These are phyloP conservation scores for Epinotia bilunana DNA, from an alignment of 2,888 invertebrate species.

Conservation along the genomic window DNA sequence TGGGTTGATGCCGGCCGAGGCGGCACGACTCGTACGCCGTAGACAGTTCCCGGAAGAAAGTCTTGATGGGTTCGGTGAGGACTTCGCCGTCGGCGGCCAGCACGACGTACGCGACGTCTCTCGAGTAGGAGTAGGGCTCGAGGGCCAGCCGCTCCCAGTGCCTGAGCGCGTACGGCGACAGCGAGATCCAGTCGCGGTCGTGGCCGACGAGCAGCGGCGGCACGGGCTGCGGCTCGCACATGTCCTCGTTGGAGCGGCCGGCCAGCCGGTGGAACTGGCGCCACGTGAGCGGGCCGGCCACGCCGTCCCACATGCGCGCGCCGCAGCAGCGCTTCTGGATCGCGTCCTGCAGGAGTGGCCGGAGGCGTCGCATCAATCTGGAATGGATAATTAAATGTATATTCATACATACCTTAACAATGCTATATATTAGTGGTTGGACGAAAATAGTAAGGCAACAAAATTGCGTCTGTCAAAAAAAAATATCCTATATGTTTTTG, in stretches of 20 bases:
- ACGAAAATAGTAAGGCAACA: too few species aligned
- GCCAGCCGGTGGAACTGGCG: constrained; percentile 98
- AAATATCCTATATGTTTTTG: too few species aligned
- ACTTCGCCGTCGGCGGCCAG: constrained; percentile 96
- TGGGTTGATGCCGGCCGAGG: constrained; percentile 96
- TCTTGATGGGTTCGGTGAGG: constrained; percentile 89
- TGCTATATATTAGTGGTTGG: too few species aligned
- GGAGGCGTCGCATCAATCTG: constrained; percentile 94
- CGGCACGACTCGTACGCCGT: constrained; percentile 97
- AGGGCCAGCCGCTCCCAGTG: constrained; percentile 99
- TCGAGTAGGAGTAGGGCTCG: constrained; percentile 97
- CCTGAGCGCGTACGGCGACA: constrained; percentile 94
- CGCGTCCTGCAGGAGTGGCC: constrained; percentile 97
- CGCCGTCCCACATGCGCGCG: constrained; percentile 96
- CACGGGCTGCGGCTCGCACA: constrained; percentile 98
- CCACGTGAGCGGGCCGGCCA: constrained; percentile 99
- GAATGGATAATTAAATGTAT: constrained; percentile 47
- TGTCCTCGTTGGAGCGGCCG: constrained; percentile 96
- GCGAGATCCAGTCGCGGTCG: constrained; percentile 88
- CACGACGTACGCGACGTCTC: constrained; percentile 97
- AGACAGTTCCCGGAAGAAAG: constrained; percentile 96
- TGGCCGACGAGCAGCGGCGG: constrained; percentile 97
- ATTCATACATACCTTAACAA: too few species aligned
- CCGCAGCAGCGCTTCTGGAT: constrained; percentile 97
- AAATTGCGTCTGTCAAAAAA: too few species aligned